These are phyloP conservation scores for Malachius bipustulatus DNA, from an alignment of 2,888 invertebrate genomes.

Conservation along the genomic window DNA sequence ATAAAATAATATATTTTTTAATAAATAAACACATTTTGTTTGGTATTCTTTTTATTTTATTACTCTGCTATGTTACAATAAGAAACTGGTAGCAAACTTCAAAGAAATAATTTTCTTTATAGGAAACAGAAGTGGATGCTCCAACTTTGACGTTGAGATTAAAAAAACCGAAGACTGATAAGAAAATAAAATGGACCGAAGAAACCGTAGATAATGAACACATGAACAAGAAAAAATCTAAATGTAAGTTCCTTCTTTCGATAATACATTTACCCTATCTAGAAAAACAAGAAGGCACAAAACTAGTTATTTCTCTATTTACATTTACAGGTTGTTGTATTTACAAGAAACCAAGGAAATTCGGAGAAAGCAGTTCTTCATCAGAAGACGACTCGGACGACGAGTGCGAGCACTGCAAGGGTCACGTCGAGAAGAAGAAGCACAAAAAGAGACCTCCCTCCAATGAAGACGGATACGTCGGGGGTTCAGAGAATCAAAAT, in stretches of 20 bases:
- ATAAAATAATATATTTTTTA: too few relatives aligned
- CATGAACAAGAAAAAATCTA: slow-evolving; percentile 92
- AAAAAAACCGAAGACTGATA: slow-evolving; percentile 54
- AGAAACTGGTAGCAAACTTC: too few relatives aligned
- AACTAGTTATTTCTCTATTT: too few relatives aligned
- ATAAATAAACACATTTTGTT: too few relatives aligned
- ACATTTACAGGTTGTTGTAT: slow-evolving; percentile 75
- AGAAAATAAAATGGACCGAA: slow-evolving; percentile 81
- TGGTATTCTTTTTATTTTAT: too few relatives aligned
- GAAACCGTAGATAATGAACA: slow-evolving; percentile 92
- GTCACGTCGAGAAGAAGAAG: slow-evolving; percentile 60
- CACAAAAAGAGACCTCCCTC: too few relatives aligned
- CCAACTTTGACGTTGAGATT: slow-evolving; percentile 53
- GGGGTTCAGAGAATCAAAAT: too few relatives aligned
- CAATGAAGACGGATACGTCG: too few relatives aligned
- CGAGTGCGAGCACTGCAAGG: slow-evolving; percentile 80
- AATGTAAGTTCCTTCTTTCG: slow-evolving; percentile 74
- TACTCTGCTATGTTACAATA: too few relatives aligned
- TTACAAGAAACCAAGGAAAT: slow-evolving; percentile 78
- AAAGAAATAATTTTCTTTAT: too few relatives aligned
- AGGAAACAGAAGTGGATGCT: slow-evolving; percentile 33
- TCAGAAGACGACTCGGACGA: slow-evolving; percentile 59
- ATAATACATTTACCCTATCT: too few relatives aligned
- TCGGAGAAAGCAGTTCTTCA: slow-evolving; percentile 76
- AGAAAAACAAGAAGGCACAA: too few relatives aligned